A percentile compares a stretch with the other conserved stretches of the same genome.
Evolutionary conservation across 2,888 invertebrate species (phyloP).

Genomic region (Julus scanicus): DNA sequence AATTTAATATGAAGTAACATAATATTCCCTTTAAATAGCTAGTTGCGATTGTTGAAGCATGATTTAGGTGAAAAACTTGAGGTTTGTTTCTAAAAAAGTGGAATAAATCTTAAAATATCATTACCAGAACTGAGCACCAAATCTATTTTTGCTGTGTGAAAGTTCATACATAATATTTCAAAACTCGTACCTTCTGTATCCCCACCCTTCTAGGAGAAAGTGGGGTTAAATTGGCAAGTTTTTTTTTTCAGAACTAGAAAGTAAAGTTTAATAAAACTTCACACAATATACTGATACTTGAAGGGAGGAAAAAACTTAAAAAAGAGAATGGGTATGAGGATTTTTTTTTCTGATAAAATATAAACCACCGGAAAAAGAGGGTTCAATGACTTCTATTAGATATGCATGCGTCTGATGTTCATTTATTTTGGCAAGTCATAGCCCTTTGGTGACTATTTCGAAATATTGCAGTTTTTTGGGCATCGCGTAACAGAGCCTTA

Average conservation of each 20-base stretch:
- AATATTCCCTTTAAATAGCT: background rate
- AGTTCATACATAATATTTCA: background rate
- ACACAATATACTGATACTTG: background rate
- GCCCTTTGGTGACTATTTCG: background rate
- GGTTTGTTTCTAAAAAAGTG: background rate
- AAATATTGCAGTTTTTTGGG: background rate
- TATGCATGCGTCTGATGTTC: background rate
- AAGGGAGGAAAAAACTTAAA: background rate
- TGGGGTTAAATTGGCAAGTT: background rate
- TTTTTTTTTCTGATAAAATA: background rate
- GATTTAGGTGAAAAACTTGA: background rate
- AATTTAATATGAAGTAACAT: background rate
- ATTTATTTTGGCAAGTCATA: background rate
- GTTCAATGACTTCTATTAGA: constrained; percentile 5
- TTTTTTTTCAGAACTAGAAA: background rate
- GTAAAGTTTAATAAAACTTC: background rate
- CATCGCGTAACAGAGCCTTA: background rate
- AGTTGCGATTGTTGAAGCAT: background rate
- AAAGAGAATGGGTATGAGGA: background rate
- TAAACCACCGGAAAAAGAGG: background rate
- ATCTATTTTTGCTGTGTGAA: constrained; percentile 15
- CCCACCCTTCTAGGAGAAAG: background rate
- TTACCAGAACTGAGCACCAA: background rate
- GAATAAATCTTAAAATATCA: constrained; percentile 33
- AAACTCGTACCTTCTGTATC: background rate